These are phyloP conservation scores for Pecten maximus DNA, from an alignment of 2,888 invertebrate genomes.

Conservation along the genomic window DNA sequence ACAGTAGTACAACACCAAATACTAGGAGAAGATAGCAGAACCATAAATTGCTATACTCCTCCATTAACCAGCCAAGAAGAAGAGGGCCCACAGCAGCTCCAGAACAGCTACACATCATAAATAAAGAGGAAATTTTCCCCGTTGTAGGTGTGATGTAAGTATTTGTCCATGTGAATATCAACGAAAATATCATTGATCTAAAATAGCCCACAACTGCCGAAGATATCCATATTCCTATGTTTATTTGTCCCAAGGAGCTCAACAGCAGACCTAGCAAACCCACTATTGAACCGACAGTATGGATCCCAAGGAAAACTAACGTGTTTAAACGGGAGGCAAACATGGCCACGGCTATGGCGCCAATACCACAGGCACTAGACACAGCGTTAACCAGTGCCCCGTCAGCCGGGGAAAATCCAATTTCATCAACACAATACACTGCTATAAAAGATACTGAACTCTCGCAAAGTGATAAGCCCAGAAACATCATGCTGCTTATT, in stretches of 20 bases:
- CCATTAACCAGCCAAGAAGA: background rate
- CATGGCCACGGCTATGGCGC: background rate
- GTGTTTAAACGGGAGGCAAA: constrained; percentile 2
- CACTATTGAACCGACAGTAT: background rate
- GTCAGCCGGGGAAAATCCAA: background rate
- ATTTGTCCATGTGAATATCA: background rate
- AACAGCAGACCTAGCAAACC: background rate
- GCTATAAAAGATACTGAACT: background rate
- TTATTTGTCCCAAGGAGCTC: background rate
- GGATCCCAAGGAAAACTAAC: background rate
- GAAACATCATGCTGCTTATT: background rate
- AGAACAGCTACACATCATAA: background rate
- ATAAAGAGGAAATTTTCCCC: background rate
- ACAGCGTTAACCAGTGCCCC: background rate
- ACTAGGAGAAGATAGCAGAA: background rate
- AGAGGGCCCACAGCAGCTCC: background rate
- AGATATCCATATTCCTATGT: background rate
- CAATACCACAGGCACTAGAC: background rate
- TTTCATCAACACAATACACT: background rate
- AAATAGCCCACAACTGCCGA: background rate
- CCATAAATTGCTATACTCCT: background rate
- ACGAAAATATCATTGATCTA: background rate
- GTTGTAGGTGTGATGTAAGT: background rate
- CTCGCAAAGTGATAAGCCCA: background rate
- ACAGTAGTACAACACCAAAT: background rate